Conservation (phyloP, 2,888 invertebrate species). For the Scrobipalpa costella region DNA sequence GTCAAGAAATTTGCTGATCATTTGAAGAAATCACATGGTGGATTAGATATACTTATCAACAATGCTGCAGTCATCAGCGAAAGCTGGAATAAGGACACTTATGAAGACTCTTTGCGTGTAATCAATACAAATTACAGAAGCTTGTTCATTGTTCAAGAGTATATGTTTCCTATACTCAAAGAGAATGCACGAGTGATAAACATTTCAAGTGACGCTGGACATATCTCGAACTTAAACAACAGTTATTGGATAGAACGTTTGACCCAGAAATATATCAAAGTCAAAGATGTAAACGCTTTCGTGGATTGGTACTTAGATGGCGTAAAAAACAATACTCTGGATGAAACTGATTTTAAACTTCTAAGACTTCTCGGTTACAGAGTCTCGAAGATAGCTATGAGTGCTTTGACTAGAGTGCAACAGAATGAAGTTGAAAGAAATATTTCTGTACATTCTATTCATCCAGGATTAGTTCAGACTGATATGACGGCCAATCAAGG, state of each 20-base stretch:
- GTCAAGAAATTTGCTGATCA: slow-evolving; percentile 40
- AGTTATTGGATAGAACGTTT: slow-evolving; percentile 40
- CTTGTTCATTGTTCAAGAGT: slow-evolving; percentile 41
- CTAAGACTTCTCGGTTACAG: slow-evolving; percentile 35
- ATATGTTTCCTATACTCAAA: slow-evolving; percentile 40
- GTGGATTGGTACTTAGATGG: slow-evolving; percentile 42
- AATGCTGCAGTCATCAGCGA: slow-evolving; percentile 42
- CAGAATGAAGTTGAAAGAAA: slow-evolving; percentile 38
- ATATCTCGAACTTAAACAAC: slow-evolving; percentile 41
- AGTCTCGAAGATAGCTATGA: slow-evolving; percentile 42
- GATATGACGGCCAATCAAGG: slow-evolving; percentile 38
- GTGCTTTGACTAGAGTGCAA: slow-evolving; percentile 40
- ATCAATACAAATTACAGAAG: slow-evolving; percentile 43
- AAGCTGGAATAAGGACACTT: slow-evolving; percentile 36
- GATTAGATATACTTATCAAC: slow-evolving; percentile 47
- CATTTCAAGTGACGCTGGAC: slow-evolving; percentile 43
- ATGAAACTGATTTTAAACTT: slow-evolving; percentile 39
- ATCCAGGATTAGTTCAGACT: slow-evolving; percentile 45
- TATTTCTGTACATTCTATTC: slow-evolving; percentile 43
- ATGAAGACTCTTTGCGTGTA: slow-evolving; percentile 37
- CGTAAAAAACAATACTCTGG: slow-evolving; percentile 37
- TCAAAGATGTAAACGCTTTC: slow-evolving; percentile 40
- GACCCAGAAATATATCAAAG: slow-evolving; percentile 35
- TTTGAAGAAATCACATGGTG: slow-evolving; percentile 41
- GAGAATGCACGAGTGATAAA: slow-evolving; percentile 43